Base-by-base conservation (phyloP, 2,888 invertebrate genomes). In the Axea sp. region DNA sequence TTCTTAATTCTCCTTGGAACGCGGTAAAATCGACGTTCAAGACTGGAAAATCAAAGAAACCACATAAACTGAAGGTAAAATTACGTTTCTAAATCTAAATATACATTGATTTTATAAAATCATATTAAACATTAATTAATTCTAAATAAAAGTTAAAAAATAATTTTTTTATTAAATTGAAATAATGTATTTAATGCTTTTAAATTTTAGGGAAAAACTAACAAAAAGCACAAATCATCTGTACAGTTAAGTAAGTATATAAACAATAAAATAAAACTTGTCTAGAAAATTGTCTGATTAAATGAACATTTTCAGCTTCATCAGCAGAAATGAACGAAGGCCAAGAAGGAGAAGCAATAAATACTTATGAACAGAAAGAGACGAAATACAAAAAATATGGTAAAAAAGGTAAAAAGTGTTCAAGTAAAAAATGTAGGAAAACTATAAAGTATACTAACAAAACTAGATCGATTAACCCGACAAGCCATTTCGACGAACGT, bases 321-420 rank as follows among this genome's bases (percentile, higher is more conserved):
- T 45, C 35, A 3, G 11, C 24, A 6, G 55, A 57, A 22, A 22
- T 45, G 11, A 45, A 0, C n/a, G 55, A 30, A 7, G 33, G 8
- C 8, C 35, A 55, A 39, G 55, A 45, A 1, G 49, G 35, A 9
- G 68, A 49, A 3, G 15, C 37, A n/a, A 43, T 26, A 22, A 59
- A 51, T n/a, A 57, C 39, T 2, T 26, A 47, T 9, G 47, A 65
- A 14, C 4, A 33, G 53, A 73, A 73, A 73, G 65, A 67, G 26
- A 37, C 37, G n/a, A 73, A 73, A 24, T 28, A 55, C 22, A 65
- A 14, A 60, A 73, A 73, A 33, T 55, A 60, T 49, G 11, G 9
- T 24, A 67, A 67, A 67, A 73, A 73, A 73, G 67, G 67, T 73
- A 67, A 65, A 67, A 65, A 67, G 26, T 73, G 45, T 60, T 73